Conservation (phyloP, 1,140 invertebrate species). For the Anastrepha ludens region DNA sequence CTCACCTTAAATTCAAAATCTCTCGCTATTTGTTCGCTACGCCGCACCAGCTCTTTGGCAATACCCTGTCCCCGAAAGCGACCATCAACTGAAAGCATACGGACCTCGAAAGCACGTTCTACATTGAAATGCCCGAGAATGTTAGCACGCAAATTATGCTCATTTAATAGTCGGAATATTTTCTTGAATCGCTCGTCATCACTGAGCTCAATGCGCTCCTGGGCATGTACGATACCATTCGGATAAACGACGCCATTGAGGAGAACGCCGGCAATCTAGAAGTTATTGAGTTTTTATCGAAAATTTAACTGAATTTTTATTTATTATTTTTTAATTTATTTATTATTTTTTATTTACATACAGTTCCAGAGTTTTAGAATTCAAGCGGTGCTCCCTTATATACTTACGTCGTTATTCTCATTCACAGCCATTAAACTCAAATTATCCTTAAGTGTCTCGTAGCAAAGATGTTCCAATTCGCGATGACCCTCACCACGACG, state of each 20-base stretch:
- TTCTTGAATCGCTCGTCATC: slow-evolving; percentile 80
- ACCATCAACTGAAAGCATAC: slow-evolving; percentile 85
- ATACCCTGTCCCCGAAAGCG: slow-evolving; percentile 82
- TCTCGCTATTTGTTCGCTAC: slow-evolving; percentile 80
- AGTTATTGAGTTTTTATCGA: not conserved
- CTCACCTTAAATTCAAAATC: slow-evolving; percentile 82
- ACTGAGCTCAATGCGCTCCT: slow-evolving; percentile 77
- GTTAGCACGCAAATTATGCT: slow-evolving; percentile 79
- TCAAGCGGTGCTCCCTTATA: too few species aligned
- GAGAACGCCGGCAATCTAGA: slow-evolving; percentile 80
- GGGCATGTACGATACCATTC: slow-evolving; percentile 78
- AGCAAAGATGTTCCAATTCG: slow-evolving; percentile 84
- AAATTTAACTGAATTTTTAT: too few species aligned
- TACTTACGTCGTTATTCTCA: slow-evolving; percentile 78
- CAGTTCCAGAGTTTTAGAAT: too few species aligned
- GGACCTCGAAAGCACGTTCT: slow-evolving; percentile 85
- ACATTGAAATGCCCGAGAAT: slow-evolving; percentile 80
- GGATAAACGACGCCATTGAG: slow-evolving; percentile 79
- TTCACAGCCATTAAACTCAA: slow-evolving; percentile 82
- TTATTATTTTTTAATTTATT: not conserved
- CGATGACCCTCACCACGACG: slow-evolving; percentile 79
- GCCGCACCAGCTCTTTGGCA: slow-evolving; percentile 81
- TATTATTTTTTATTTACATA: not conserved
- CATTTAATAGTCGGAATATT: slow-evolving; percentile 81
- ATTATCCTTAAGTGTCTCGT: slow-evolving; percentile 81